Base-by-base conservation (phyloP, 2,797 vertebrate genomes). In the Sardinella longiceps region DNA sequence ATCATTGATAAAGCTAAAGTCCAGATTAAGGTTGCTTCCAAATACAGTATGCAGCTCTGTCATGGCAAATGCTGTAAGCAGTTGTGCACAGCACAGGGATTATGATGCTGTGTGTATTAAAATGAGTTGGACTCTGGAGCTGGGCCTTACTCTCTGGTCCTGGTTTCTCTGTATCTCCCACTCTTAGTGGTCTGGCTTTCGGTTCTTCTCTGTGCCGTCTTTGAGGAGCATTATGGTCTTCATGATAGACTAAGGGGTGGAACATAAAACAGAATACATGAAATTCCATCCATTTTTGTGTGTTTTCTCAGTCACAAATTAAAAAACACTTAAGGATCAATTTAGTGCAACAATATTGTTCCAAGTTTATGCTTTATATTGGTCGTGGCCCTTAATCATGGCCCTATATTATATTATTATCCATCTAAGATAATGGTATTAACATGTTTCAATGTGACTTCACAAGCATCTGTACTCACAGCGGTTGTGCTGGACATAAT, bases 401-500 rank as follows among this genome's bases (percentile, higher is more conserved):
- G n/a, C n/a, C n/a, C n/a, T n/a, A n/a, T n/a, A n/a, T n/a, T n/a
- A n/a, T n/a, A n/a, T n/a, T n/a, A n/a, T n/a, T n/a, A n/a, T n/a
- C n/a, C n/a, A n/a, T n/a, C 37, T 83, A 15, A 1, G 51, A 39
- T 46, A 37, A 5, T 1, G 28, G 12, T 28, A 37, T 83, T 23
- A 10, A 63, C 3, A 28, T 11, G 37, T 70, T 74, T 12, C 66
- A 20, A 39, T 20, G 18, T 74, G 30, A 14, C 33, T 6, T 7
- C 5, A 74, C 15, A 23, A 23, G 30, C 2, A 39, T 20, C 23
- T 28, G 28, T 25, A 95, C 98, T 97, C 89, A 99, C 98, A 99
- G 92, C 98, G 95, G 91, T 99, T 99, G 92, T 99, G 98, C 89
- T 99, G 98, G 80, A 99, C 98, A 0, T 99, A 99, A 90, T 99